Base-by-base conservation (phyloP, 2,797 vertebrate genomes). In the Chlorospingus semifuscus region DNA sequence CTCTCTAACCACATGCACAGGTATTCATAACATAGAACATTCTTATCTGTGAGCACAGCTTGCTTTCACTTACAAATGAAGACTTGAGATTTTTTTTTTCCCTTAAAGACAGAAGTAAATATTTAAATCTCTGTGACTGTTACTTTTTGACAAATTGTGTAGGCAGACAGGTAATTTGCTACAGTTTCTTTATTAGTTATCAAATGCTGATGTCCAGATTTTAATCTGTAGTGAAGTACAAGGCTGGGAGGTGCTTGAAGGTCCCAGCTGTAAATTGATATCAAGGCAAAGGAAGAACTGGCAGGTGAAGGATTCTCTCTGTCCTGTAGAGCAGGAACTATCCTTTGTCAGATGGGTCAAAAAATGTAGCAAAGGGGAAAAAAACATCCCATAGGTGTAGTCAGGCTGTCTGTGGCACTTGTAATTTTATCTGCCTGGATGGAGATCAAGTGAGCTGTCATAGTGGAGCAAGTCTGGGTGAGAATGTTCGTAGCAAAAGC, bases 211-310 rank as follows among this genome's bases (percentile, higher is more conserved):
- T 72, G 2, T 20, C 26, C 16, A 39, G 22, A 22, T 63, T 27
- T 80, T 32, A 66, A 76, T 47, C 14, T 46, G 6, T 9, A 6
- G 12, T 72, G n/a, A 50, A 53, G 9, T 44, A 60, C 3, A 42
- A 55, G 39, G 12, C 11, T 24, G 6, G n/a, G 22, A 52, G 7
- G 8, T 57, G 11, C 52, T 59, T 83, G 47, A 49, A 36, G 26
- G 41, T 9, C 8, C 6, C 12, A 64, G 2, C 9, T 34, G 2
- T 27, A 64, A 1, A 1, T 6, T 26, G 22, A 22, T 42, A 26
- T 18, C 5, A 44, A 49, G 13, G 30, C 37, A 22, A 79, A 85
- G 30, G 4, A 60, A 55, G 5, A 37, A 26, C 3, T 44, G 23
- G 11, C 2, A 34, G 14, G 23, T 39, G 14, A 47, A n/a, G 12